Percentiles rank a stretch among this genome's conserved stretches.
Evolutionary conservation across 2,113 vertebrate species (phyloP).

Genomic region (Centropus bengalensis): DNA sequence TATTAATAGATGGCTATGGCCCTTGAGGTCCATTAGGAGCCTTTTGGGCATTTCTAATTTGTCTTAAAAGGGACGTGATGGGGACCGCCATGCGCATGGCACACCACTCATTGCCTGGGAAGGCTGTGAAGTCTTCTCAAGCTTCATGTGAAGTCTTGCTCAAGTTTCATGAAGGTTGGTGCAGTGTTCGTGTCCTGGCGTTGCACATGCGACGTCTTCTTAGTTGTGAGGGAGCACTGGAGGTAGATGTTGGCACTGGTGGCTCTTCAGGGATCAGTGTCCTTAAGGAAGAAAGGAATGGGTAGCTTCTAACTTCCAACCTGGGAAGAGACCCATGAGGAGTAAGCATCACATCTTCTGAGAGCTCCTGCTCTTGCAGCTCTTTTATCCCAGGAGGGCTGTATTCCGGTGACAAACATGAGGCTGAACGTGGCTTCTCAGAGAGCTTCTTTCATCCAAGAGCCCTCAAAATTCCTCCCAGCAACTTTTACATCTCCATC

Average conservation of each 20-base stretch:
- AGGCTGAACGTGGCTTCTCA: neutral
- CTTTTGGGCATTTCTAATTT: neutral
- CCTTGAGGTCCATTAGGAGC: neutral
- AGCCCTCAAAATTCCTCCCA: neutral
- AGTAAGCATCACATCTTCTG: accelerated
- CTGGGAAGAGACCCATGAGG: neutral
- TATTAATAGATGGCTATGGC: accelerated
- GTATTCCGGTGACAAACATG: neutral
- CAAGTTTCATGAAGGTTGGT: neutral
- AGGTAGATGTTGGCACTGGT: neutral
- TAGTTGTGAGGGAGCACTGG: accelerated
- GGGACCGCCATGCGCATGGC: accelerated
- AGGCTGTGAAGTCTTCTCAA: neutral
- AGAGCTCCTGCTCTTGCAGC: neutral
- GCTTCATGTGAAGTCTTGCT: neutral
- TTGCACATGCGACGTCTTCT: neutral
- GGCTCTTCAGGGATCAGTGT: neutral
- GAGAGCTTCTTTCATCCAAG: neutral
- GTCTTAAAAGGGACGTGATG: neutral
- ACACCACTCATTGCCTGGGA: neutral
- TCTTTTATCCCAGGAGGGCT: neutral
- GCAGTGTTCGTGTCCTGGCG: accelerated
- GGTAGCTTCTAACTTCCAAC: neutral
- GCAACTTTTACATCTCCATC: neutral
- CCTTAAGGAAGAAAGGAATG: neutral